These are phyloP conservation scores for Lepetodrilus schrolli DNA, from an alignment of 2,888 invertebrate genomes.

Conservation along the genomic window DNA sequence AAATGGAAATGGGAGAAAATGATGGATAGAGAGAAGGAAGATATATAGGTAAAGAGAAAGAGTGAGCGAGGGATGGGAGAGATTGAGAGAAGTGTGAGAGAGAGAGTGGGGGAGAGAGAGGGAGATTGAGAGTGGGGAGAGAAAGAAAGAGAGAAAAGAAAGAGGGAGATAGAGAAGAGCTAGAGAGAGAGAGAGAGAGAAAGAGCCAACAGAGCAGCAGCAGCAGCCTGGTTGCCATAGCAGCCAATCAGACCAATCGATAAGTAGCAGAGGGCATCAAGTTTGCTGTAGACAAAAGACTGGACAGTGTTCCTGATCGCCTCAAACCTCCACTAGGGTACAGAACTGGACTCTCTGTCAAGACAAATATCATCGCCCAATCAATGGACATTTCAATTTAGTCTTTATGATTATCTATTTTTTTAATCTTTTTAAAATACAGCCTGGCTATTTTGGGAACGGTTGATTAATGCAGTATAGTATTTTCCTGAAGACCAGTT, in stretches of 20 bases:
- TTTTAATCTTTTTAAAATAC: neutral
- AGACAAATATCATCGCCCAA: neutral
- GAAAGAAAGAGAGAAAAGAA: too few relatives aligned
- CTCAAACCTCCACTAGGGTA: neutral
- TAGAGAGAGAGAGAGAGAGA: too few relatives aligned
- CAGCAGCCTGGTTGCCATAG: conserved; percentile 47
- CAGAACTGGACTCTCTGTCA: neutral
- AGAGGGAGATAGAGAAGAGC: too few relatives aligned
- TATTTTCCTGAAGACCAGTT: neutral
- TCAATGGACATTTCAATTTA: neutral
- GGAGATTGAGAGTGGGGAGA: too few relatives aligned
- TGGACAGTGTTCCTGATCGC: neutral
- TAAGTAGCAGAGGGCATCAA: conserved; percentile 29
- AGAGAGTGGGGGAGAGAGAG: too few relatives aligned
- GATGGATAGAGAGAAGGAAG: too few relatives aligned
- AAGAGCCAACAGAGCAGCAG: too few relatives aligned
- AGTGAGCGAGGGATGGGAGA: too few relatives aligned
- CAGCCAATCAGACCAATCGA: conserved; percentile 41
- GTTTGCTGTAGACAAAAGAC: conserved; percentile 29
- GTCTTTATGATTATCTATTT: neutral
- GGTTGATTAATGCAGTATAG: neutral
- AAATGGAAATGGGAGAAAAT: too few relatives aligned
- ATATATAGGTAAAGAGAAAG: too few relatives aligned
- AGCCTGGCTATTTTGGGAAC: neutral
- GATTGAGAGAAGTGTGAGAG: too few relatives aligned